Percentiles rank a stretch among this genome's conserved stretches.
phyloP scores from a whole-genome alignment of 2,113 vertebrate species.

The Microcebus griseorufus region DNA sequence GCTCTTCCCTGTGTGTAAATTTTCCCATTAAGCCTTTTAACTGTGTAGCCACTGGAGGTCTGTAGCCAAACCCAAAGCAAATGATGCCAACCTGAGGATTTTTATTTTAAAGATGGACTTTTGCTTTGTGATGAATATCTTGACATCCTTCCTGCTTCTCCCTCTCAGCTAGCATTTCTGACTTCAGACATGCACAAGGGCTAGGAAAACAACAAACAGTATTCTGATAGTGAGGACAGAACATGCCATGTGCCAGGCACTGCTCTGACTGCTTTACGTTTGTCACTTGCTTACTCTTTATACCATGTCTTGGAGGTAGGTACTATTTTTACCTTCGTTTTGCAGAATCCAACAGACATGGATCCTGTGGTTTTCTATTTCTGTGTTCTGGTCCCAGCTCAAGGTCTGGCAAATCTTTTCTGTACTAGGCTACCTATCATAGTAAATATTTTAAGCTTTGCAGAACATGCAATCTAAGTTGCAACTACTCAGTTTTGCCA shows the following conservation, averaged over 20 bases:
- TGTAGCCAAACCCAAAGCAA: not conserved
- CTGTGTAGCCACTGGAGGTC: not conserved
- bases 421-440: not conserved
- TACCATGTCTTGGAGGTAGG: not conserved
- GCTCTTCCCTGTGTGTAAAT: not conserved
- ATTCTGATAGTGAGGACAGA: not conserved
- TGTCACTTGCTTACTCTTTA: not conserved
- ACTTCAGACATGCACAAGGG: not conserved
- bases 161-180: not conserved
- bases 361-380: not conserved
- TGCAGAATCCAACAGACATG: not conserved
- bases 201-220: not conserved
- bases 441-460: not conserved
- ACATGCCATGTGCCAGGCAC: not conserved
- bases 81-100: not conserved
- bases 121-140: not conserved
- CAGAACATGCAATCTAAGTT: not conserved
- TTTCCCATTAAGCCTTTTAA: slow-evolving; percentile 20
- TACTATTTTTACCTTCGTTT: not conserved
- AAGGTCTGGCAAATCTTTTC: not conserved
- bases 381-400: not conserved
- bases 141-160: not conserved
- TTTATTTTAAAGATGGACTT: not conserved
- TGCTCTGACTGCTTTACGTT: not conserved
- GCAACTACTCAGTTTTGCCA: not conserved